phyloP scores from a whole-genome alignment of 2,888 invertebrate species.

The Nezara viridula region DNA sequence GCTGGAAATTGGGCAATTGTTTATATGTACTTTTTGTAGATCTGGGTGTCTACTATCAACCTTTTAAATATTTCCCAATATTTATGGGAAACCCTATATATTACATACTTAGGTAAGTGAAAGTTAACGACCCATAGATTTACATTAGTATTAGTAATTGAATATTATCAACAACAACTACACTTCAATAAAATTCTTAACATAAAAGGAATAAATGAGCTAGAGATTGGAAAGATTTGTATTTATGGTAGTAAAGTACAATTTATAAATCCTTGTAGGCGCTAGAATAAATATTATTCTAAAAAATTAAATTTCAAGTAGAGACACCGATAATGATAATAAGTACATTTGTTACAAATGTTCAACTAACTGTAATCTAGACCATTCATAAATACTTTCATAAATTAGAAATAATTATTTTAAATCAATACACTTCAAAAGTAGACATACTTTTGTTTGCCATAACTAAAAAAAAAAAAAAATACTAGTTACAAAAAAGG shows the following conservation, averaged over 20 bases:
- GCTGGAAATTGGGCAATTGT: too few relatives aligned
- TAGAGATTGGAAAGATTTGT: slow-evolving; percentile 22
- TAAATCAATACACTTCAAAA: slow-evolving; percentile 5
- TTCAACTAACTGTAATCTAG: not conserved
- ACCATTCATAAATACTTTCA: not conserved
- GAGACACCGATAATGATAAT: not conserved
- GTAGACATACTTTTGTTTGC: not conserved
- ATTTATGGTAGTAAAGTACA: slow-evolving; percentile 28
- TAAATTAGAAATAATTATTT: slow-evolving; percentile 6
- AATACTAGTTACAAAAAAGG: not conserved
- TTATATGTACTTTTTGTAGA: too few relatives aligned
- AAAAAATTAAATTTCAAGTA: not conserved
- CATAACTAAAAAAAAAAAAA: not conserved
- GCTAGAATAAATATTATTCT: slow-evolving; percentile 5
- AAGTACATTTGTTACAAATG: slow-evolving; percentile 2
- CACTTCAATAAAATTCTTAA: not conserved
- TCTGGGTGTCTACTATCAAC: too few relatives aligned
- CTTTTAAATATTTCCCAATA: too few relatives aligned
- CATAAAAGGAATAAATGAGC: not conserved
- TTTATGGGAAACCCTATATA: too few relatives aligned
- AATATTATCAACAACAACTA: not conserved
- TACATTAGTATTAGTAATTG: too few relatives aligned
- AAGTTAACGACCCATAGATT: too few relatives aligned
- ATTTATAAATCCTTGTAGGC: slow-evolving; percentile 14
- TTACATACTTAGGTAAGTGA: too few relatives aligned